Percentiles rank a stretch among this genome's conserved stretches.
These are phyloP conservation scores for Cheilosia urbana DNA, from an alignment of 2,888 invertebrate species.

Conservation along the genomic window DNA sequence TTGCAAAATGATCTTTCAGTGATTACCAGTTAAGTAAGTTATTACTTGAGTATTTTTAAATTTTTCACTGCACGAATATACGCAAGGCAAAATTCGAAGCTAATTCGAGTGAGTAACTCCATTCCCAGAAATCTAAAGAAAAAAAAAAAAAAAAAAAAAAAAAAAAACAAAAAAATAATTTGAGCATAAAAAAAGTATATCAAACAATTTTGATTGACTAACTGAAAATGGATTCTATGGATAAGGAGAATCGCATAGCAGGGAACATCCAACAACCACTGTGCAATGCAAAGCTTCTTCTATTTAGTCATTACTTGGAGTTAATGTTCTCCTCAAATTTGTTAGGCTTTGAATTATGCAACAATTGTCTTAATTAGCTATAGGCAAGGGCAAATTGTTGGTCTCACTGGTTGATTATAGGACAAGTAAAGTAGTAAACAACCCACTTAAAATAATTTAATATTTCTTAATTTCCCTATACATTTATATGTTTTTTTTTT, in stretches of 20 bases:
- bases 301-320: constrained; percentile 63
- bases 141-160: not conserved
- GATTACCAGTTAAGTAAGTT: too few species aligned
- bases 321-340: constrained; percentile 63
- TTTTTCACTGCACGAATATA: not conserved
- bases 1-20: too few species aligned
- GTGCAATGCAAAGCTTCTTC: constrained; percentile 53
- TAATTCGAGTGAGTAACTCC: constrained; percentile 36
- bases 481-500: too few species aligned
- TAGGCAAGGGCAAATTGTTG: constrained; percentile 51
- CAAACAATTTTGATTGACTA: constrained; percentile 64
- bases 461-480: constrained; percentile 43
- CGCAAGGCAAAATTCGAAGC: constrained; percentile 5
- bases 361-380: constrained; percentile 46
- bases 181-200: constrained; percentile 29
- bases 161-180: not conserved
- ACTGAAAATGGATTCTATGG: constrained; percentile 56
- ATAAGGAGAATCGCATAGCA: constrained; percentile 40
- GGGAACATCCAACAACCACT: constrained; percentile 46
- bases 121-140: constrained; percentile 12
- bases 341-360: constrained; percentile 63
- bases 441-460: constrained; percentile 58
- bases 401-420: constrained; percentile 43
- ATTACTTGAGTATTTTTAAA: too few species aligned
- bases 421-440: constrained; percentile 41